These are phyloP conservation scores for Lycia hirtaria DNA, from an alignment of 2,888 invertebrate species.

Conservation along the genomic window DNA sequence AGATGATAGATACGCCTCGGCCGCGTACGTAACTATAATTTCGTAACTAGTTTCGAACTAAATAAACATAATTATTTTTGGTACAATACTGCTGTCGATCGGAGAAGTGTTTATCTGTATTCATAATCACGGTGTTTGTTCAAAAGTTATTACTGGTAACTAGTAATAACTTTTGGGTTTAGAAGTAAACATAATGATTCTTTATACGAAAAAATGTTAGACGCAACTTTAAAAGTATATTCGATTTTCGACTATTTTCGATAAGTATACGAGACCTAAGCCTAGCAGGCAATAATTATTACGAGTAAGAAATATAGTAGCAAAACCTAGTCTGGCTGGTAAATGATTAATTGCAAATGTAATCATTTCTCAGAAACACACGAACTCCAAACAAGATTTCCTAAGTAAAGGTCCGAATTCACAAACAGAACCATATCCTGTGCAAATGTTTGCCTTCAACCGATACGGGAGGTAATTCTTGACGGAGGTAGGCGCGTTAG, in stretches of 20 bases:
- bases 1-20: too few species aligned
- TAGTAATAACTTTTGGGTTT: too few species aligned
- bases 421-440: constrained; percentile 34
- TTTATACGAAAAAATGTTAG: too few species aligned
- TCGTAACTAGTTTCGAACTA: too few species aligned
- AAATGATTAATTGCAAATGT: constrained; percentile 25
- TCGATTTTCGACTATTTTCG: constrained; percentile 4
- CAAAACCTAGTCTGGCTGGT: constrained; percentile 7
- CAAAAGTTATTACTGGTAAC: too few species aligned
- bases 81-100: too few species aligned
- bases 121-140: too few species aligned
- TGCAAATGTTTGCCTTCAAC: constrained; percentile 32
- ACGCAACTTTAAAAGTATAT: too few species aligned
- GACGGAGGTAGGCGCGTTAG: neutral
- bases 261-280: neutral
- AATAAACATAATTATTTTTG: too few species aligned
- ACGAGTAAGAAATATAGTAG: constrained; percentile 7
- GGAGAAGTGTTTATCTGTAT: too few species aligned
- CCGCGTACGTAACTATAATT: too few species aligned
- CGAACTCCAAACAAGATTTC: constrained; percentile 30
- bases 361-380: constrained; percentile 28
- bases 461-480: constrained; percentile 26
- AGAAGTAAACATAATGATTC: too few species aligned
- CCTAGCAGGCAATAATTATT: neutral
- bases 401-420: constrained; percentile 33